Evolutionary conservation across 92 coral and sea anemone genomes (phyloP).

Genomic region (Virgularia gustaviana): DNA sequence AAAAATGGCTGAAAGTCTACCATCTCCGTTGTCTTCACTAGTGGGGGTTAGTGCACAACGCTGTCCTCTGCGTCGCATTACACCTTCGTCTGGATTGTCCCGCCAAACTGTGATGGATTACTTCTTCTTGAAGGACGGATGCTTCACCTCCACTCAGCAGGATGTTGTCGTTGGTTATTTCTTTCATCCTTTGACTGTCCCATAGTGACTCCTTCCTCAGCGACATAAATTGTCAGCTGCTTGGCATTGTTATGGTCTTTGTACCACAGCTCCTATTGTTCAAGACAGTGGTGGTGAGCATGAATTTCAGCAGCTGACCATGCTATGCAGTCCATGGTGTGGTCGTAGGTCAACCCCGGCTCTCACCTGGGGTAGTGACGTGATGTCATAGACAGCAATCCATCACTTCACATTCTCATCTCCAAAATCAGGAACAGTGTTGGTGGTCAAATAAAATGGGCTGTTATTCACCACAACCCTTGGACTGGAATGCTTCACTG

Average conservation of each 20-base stretch:
- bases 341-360: background rate
- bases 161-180: background rate
- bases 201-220: background rate
- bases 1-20: no score
- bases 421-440: slow-evolving; percentile 25
- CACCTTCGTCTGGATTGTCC: background rate
- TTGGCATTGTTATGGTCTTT: no score
- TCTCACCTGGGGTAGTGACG: background rate
- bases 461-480: no score
- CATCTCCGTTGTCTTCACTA: no score
- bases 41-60: no score
- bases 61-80: no score
- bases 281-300: background rate
- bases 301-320: slow-evolving; percentile 16
- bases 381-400: background rate
- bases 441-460: no score
- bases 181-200: background rate
- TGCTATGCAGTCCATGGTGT: slow-evolving; percentile 22
- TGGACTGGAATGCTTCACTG: slow-evolving; percentile 28
- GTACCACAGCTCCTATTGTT: slow-evolving; percentile 17
- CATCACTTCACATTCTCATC: background rate
- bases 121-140: background rate
- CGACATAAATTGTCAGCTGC: no score
- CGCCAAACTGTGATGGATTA: background rate
- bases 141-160: no score